Evolutionary conservation across 2,888 invertebrate species (phyloP), one percentile per base, ranked within the genome.

Genomic region (Belgica antarctica): DNA sequence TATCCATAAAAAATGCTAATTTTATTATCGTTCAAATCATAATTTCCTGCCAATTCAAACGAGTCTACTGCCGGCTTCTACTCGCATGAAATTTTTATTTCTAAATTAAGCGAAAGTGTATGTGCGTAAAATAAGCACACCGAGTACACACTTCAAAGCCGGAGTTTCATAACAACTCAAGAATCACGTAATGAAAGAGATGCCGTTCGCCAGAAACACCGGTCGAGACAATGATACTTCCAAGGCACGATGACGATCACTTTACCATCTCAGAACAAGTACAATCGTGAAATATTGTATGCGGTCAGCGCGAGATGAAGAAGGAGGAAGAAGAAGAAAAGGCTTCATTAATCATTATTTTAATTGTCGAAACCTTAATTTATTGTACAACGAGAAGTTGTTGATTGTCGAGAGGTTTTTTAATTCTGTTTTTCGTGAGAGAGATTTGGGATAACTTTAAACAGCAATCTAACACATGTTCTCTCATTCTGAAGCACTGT

Each of bases 311-410:
- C n/a, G 34, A 34, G 10, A 34, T 34, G 34, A 10, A 34, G 8
- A 34, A 34, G 7, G 10, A 10, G 22, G 8, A 52, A 52, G 61
- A 41, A 12, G 41, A 41, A 41, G 41, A 41, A 41, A 41, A 41
- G 41, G 41, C 41, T 61, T 27, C 61, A 61, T 61, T 61, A 61
- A 61, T 61, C 61, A 61, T 61, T 27, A 24, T 28, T 27, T 61
- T 61, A 61, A 61, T 61, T 61, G 61, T 61, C 27, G 27, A 61
- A 61, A 61, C 15, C 25, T 61, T 61, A 27, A 15, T 52, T 52
- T 52, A 52, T 24, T 17, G 10, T 27, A 2, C 61, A 12, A 41
- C 41, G n/a, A 15, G 15, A 12, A 19, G 22, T 57, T 57, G 57
- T 57, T 57, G 57, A 57, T 57, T 57, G 57, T 57, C 25, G 22